phyloP scores from a whole-genome alignment of 2,888 invertebrate species.

The Eudasyphora cyanicolor region DNA sequence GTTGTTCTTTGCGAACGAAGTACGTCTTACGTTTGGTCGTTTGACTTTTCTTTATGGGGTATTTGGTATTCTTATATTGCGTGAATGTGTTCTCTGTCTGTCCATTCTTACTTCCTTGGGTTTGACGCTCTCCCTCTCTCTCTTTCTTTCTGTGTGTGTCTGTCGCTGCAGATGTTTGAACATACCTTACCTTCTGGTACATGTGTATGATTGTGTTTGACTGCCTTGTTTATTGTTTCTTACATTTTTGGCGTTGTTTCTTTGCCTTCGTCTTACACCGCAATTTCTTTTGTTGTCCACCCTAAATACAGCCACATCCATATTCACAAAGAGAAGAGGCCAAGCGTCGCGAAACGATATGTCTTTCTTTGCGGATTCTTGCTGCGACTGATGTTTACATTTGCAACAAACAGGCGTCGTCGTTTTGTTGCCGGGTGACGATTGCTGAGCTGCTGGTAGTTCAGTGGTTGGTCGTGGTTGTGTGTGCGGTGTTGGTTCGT shows the following conservation, averaged over 20 bases:
- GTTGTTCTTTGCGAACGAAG: too few species aligned
- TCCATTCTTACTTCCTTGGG: too few species aligned
- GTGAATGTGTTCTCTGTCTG: too few species aligned
- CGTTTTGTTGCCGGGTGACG: neutral
- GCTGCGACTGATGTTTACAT: neutral
- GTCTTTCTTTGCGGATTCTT: neutral
- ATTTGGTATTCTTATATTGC: too few species aligned
- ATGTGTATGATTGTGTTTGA: neutral
- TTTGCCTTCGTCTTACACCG: too few species aligned
- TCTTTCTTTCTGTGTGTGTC: neutral
- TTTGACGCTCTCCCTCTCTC: neutral
- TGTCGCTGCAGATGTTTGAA: neutral
- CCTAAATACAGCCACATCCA: neutral
- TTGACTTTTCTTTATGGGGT: too few species aligned
- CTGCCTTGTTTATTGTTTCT: neutral
- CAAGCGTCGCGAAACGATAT: neutral
- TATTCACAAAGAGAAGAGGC: neutral
- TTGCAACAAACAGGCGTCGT: neutral
- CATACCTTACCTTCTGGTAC: neutral
- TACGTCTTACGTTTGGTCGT: too few species aligned
- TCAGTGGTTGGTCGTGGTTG: slow-evolving; percentile 35
- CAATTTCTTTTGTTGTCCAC: neutral
- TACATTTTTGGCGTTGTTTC: too few species aligned
- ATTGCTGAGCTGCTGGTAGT: slow-evolving; percentile 59
- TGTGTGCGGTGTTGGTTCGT: neutral